Conservation (phyloP, 2,797 vertebrate species). For the Ispidina picta region DNA sequence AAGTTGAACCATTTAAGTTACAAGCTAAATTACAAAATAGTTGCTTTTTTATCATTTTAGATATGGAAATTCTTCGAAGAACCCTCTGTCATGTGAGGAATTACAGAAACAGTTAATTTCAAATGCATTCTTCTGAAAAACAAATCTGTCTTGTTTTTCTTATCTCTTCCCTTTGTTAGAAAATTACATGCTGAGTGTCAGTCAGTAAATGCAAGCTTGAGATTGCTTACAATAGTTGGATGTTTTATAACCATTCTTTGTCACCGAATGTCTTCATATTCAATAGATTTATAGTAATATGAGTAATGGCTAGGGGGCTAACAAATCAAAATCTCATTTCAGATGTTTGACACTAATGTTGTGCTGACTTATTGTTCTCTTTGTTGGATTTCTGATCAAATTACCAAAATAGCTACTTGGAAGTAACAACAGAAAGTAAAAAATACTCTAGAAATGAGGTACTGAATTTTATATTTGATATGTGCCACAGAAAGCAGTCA, state of each 20-base stretch:
- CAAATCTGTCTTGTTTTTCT: conserved; percentile 12
- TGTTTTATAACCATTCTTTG: conserved; percentile 76
- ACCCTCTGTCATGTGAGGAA: background rate
- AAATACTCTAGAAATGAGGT: conserved; percentile 14
- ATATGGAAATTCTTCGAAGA: background rate
- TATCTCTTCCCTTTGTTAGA: conserved; percentile 55
- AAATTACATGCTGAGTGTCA: conserved; percentile 52
- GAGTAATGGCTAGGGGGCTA: conserved; percentile 79
- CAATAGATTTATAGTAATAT: conserved; percentile 80
- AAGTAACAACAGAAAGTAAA: conserved; percentile 49
- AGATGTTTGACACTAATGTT: conserved; percentile 83
- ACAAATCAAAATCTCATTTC: conserved; percentile 92
- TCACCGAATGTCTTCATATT: conserved; percentile 79
- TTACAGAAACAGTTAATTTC: conserved; percentile 29
- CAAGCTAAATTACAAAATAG: background rate
- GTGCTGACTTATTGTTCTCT: conserved; percentile 81
- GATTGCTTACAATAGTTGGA: conserved; percentile 49
- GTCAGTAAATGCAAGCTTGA: conserved; percentile 60
- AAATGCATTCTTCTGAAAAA: background rate
- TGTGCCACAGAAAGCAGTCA: background rate
- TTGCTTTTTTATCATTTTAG: background rate
- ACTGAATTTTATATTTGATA: conserved; percentile 13
- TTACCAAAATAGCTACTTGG: conserved; percentile 70
- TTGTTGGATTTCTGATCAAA: conserved; percentile 83
- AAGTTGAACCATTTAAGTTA: background rate